Conservation (phyloP, 2,113 vertebrate genomes). For the Scartelaos histophorus region DNA sequence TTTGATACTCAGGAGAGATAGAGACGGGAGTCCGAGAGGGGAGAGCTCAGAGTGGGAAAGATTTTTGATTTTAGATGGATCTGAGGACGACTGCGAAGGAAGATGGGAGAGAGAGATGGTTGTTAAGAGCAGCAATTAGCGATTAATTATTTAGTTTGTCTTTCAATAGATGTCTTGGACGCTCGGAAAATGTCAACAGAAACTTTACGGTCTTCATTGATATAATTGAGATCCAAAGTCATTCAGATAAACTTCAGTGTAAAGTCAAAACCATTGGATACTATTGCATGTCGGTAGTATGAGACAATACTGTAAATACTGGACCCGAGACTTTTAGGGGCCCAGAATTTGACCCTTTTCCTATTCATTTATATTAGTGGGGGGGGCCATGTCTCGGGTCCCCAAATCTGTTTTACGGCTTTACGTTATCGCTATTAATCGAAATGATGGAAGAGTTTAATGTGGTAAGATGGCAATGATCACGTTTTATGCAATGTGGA, state of each 20-base stretch:
- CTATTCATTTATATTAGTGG: no score
- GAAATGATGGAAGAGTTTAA: background rate
- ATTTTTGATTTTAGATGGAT: constrained; percentile 56
- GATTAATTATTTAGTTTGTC: constrained; percentile 69
- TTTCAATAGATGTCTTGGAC: constrained; percentile 52
- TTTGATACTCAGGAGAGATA: constrained; percentile 53
- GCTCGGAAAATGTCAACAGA: constrained; percentile 47
- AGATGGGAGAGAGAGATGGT: constrained; percentile 40
- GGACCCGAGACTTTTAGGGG: no score
- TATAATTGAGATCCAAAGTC: constrained; percentile 19
- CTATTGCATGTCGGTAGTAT: background rate
- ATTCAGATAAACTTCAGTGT: background rate
- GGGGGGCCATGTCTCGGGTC: no score
- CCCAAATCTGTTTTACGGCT: no score
- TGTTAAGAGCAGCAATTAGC: constrained; percentile 70
- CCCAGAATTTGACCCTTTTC: no score
- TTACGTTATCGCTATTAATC: background rate
- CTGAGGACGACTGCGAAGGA: constrained; percentile 37
- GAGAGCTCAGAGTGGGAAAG: constrained; percentile 34
- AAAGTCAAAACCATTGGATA: background rate
- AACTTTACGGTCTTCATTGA: constrained; percentile 31
- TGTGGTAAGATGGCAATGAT: background rate
- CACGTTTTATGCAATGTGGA: background rate
- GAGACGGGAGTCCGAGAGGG: constrained; percentile 19
- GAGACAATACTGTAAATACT: no score